Conservation (phyloP, 1,140 invertebrate genomes). For the Cheumatopsyche charites region DNA sequence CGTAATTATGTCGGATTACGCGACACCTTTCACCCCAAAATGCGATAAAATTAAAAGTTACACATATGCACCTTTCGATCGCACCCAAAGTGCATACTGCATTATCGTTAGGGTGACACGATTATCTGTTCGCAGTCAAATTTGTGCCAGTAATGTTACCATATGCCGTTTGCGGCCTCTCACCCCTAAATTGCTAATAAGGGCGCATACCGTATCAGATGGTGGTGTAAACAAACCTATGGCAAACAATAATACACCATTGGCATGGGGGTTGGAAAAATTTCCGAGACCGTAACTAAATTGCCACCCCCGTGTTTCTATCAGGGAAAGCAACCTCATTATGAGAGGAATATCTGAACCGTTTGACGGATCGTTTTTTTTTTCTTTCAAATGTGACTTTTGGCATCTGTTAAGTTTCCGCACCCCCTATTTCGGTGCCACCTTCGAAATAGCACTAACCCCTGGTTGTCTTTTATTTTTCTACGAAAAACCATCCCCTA, state of each 20-base stretch:
- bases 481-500: background rate
- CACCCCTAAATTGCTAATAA: slow-evolving; percentile 49
- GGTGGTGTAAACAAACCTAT: slow-evolving; percentile 49
- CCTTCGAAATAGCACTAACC: background rate
- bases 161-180: slow-evolving; percentile 45
- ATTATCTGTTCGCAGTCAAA: slow-evolving; percentile 40
- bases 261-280: slow-evolving; percentile 23
- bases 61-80: slow-evolving; percentile 5
- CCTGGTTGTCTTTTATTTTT: background rate
- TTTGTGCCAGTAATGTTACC: slow-evolving; percentile 41
- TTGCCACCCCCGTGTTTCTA: slow-evolving; percentile 12
- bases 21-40: background rate
- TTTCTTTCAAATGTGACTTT: slow-evolving; percentile 36
- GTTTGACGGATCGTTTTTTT: slow-evolving; percentile 47
- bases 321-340: slow-evolving; percentile 43
- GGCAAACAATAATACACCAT: slow-evolving; percentile 43
- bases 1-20: slow-evolving; percentile 2
- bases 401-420: slow-evolving; percentile 39
- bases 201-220: slow-evolving; percentile 48
- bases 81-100: slow-evolving; percentile 7
- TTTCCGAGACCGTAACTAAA: slow-evolving; percentile 16
- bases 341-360: slow-evolving; percentile 38
- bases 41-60: background rate
- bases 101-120: background rate
- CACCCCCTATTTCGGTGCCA: slow-evolving; percentile 15